Evolutionary conservation across 2,888 invertebrate genomes (phyloP).

Genomic region (Anoncus sp.): DNA sequence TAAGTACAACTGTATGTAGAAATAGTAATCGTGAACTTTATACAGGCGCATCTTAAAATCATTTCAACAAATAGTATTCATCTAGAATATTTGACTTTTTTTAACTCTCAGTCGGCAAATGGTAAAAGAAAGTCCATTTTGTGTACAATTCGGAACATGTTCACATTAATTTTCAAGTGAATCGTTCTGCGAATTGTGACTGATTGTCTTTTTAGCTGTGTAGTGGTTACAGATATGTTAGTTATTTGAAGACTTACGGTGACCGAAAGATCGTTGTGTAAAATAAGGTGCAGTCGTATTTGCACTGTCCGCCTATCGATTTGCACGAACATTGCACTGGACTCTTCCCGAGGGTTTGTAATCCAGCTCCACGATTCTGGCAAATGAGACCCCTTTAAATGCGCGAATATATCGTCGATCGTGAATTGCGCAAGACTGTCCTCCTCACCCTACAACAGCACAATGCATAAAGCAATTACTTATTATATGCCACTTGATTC

Average conservation of each 20-base stretch:
- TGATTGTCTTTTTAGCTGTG: background rate
- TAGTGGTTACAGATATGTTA: background rate
- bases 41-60: slow-evolving; percentile 26
- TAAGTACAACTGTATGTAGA: slow-evolving; percentile 1
- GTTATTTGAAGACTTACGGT: slow-evolving; percentile 19
- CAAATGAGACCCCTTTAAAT: background rate
- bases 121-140: background rate
- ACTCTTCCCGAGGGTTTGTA: slow-evolving; percentile 25
- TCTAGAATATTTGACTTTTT: slow-evolving; percentile 6
- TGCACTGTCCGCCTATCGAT: slow-evolving; percentile 26
- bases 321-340: background rate
- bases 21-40: slow-evolving; percentile 16
- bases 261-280: slow-evolving; percentile 39
- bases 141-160: slow-evolving; percentile 8
- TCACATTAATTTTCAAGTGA: slow-evolving; percentile 13
- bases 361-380: slow-evolving; percentile 32
- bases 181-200: slow-evolving; percentile 1
- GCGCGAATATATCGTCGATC: slow-evolving; percentile 10
- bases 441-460: slow-evolving; percentile 21
- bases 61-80: slow-evolving; percentile 21
- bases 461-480: slow-evolving; percentile 2
- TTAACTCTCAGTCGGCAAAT: slow-evolving; percentile 4
- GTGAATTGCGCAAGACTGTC: slow-evolving; percentile 12
- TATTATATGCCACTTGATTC: slow-evolving; percentile 7
- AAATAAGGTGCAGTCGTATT: slow-evolving; percentile 13